Percentiles rank a stretch among this genome's conserved stretches.
Evolutionary conservation across 2,888 invertebrate genomes (phyloP).

Genomic region (Acanthosoma haemorrhoidale): DNA sequence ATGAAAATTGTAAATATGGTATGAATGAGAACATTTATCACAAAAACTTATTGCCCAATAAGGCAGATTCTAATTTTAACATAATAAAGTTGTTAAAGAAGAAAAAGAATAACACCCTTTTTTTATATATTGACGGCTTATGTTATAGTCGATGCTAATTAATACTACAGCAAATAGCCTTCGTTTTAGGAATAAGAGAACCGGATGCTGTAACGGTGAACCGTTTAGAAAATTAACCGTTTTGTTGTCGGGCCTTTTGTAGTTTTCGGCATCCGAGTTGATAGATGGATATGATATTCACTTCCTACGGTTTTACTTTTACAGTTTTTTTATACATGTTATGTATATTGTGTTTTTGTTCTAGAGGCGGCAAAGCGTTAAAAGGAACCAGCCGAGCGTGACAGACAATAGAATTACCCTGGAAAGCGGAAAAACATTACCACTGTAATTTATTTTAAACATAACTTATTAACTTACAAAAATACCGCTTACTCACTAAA

Average conservation of each 20-base stretch:
- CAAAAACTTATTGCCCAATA: too few relatives aligned
- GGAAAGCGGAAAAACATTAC: constrained; percentile 7
- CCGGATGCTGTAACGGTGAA: background rate
- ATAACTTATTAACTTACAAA: constrained; percentile 3
- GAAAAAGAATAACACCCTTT: too few relatives aligned
- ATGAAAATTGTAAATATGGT: too few relatives aligned
- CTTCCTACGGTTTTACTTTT: background rate
- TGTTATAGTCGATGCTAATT: too few relatives aligned
- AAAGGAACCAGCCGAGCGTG: background rate
- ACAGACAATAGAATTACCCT: background rate
- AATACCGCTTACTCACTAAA: background rate
- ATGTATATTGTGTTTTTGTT: constrained; percentile 8
- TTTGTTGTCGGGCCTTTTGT: constrained; percentile 4
- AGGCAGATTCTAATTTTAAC: too few relatives aligned
- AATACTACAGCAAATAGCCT: too few relatives aligned
- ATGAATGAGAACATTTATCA: too few relatives aligned
- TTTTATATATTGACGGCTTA: too few relatives aligned
- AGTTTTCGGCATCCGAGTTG: background rate
- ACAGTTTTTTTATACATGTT: background rate
- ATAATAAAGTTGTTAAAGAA: too few relatives aligned
- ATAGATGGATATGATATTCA: background rate
- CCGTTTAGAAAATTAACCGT: background rate
- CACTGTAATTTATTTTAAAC: constrained; percentile 8
- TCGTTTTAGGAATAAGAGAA: background rate
- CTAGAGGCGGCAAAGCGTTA: constrained; percentile 3